Percentiles rank a stretch among this genome's conserved stretches.
These are phyloP conservation scores for Callopanchax toddi DNA, from an alignment of 2,113 vertebrate genomes.

Conservation along the genomic window DNA sequence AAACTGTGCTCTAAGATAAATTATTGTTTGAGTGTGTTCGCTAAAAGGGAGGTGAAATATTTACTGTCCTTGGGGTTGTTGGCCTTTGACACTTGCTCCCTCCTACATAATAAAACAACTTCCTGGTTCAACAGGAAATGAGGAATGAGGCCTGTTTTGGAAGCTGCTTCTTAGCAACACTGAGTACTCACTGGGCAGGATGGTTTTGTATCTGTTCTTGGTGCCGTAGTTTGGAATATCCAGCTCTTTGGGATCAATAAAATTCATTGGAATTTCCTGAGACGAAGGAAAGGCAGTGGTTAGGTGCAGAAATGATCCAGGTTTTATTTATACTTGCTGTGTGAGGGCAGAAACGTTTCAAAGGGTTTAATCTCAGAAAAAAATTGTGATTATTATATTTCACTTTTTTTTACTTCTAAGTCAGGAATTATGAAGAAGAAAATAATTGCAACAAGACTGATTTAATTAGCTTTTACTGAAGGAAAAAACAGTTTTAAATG, in stretches of 20 bases:
- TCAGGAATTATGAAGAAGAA: no score
- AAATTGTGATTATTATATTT: no score
- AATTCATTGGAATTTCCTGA: conserved; percentile 99
- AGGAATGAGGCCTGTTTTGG: conserved; percentile 14
- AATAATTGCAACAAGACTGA: no score
- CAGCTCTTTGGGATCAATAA: conserved; percentile 95
- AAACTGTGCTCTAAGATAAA: conserved; percentile 34
- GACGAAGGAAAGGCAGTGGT: background rate
- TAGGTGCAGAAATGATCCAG: background rate
- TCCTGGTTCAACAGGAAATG: conserved; percentile 51
- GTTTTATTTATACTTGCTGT: no score
- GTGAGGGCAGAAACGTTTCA: no score
- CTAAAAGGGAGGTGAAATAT: conserved; percentile 33
- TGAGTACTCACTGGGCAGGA: conserved; percentile 94
- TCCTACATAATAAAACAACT: conserved; percentile 46
- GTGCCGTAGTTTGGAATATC: conserved; percentile 92
- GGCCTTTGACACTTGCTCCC: conserved; percentile 34
- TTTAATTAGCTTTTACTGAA: no score
- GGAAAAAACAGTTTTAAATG: no score
- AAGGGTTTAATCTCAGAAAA: no score
- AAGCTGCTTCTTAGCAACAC: conserved; percentile 21
- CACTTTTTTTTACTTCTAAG: no score
- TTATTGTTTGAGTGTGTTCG: conserved; percentile 16
- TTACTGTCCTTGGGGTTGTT: conserved; percentile 28
- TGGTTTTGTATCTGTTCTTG: conserved; percentile 98